Percentiles rank a stretch among this genome's conserved stretches.
Evolutionary conservation across 2,888 invertebrate genomes (phyloP).

Genomic region (Andrena fulva): DNA sequence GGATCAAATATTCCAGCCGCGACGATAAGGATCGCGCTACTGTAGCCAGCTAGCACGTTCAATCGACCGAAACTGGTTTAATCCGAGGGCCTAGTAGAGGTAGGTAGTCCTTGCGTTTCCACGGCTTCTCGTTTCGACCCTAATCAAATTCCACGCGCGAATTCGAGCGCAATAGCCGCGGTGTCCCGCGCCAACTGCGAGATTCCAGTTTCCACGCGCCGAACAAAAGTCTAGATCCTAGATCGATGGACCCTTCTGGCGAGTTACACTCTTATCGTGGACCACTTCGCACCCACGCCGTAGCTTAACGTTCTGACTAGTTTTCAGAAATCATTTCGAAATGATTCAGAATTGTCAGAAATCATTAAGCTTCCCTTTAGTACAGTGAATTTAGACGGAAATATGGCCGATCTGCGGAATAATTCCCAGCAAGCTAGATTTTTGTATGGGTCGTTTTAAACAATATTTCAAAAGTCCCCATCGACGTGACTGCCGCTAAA

Average conservation of each 20-base stretch:
- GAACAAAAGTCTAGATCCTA: background rate
- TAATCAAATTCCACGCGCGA: slow-evolving; percentile 41
- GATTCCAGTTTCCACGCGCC: background rate
- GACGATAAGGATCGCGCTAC: slow-evolving; percentile 38
- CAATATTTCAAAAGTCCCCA: too few relatives aligned
- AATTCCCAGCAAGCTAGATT: too few relatives aligned
- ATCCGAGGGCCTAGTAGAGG: slow-evolving; percentile 14
- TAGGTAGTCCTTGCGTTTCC: slow-evolving; percentile 5
- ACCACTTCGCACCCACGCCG: too few relatives aligned
- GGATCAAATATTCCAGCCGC: slow-evolving; percentile 38
- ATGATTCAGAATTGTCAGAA: too few relatives aligned
- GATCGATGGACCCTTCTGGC: background rate
- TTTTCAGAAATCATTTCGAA: too few relatives aligned
- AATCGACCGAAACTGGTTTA: slow-evolving; percentile 28
- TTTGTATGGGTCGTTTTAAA: too few relatives aligned
- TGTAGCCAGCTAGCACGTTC: slow-evolving; percentile 11
- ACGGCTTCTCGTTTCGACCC: slow-evolving; percentile 38
- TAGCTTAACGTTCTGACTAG: too few relatives aligned
- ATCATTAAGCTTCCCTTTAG: too few relatives aligned
- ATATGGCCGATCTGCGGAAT: too few relatives aligned
- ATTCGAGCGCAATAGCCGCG: slow-evolving; percentile 24
- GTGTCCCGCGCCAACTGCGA: background rate
- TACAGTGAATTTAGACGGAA: too few relatives aligned
- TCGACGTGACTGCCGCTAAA: too few relatives aligned
- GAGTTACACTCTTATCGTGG: background rate